These are phyloP conservation scores for Hydrozoanthus gracilis DNA, from an alignment of 92 coral and sea anemone genomes.

Conservation along the genomic window DNA sequence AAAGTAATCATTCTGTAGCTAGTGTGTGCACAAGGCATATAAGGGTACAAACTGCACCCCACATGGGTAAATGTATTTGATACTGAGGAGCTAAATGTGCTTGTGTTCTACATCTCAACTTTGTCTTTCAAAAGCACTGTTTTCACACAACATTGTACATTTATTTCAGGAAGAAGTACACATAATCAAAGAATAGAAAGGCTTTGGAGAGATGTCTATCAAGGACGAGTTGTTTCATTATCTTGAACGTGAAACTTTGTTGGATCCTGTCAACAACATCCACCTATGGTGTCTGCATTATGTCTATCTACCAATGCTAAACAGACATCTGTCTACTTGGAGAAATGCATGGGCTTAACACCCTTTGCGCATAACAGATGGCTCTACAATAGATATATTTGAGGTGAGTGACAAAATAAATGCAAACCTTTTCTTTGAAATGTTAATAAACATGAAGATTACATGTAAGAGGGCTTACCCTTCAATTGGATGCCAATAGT, in stretches of 20 bases:
- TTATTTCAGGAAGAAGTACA: background rate
- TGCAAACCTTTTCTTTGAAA: too few relatives aligned
- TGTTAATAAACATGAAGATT: too few relatives aligned
- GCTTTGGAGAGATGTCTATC: constrained; percentile 66
- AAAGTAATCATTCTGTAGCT: too few relatives aligned
- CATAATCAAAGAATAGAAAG: constrained; percentile 47
- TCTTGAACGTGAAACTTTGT: constrained; percentile 38
- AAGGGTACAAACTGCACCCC: too few relatives aligned
- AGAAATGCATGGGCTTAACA: constrained; percentile 62
- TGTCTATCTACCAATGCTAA: constrained; percentile 48
- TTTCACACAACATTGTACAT: background rate
- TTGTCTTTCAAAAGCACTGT: constrained; percentile 8
- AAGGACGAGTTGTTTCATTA: constrained; percentile 55
- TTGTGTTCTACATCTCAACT: background rate
- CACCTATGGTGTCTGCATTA: constrained; percentile 64
- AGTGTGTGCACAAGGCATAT: too few relatives aligned
- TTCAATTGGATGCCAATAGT: too few relatives aligned
- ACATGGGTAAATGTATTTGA: too few relatives aligned
- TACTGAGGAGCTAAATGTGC: background rate
- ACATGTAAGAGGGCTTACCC: too few relatives aligned
- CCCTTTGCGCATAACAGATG: constrained; percentile 17
- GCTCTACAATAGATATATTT: too few relatives aligned
- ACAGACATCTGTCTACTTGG: constrained; percentile 62
- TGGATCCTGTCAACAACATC: constrained; percentile 49
- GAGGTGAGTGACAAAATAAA: too few relatives aligned